A percentile compares a stretch with the other conserved stretches of the same genome.
Conservation (phyloP, 2,888 invertebrate genomes). For the Pollenia labialis region DNA sequence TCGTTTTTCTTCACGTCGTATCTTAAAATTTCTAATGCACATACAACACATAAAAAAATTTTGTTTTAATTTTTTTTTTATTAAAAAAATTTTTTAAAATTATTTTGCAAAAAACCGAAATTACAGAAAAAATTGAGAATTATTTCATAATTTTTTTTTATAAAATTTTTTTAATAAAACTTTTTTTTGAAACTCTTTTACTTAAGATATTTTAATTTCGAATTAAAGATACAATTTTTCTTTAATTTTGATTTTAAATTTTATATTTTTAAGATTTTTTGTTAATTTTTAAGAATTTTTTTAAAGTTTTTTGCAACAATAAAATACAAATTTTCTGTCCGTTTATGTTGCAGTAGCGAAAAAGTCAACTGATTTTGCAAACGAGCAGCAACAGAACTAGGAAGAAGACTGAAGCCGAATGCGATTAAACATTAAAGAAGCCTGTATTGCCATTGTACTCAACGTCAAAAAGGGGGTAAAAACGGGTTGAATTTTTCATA, state of each 20-base stretch:
- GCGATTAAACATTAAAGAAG: conserved; percentile 74
- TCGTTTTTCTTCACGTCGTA: conserved; percentile 81
- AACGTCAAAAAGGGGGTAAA: conserved; percentile 16
- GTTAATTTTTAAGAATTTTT: conserved; percentile 78
- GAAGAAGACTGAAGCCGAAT: conserved; percentile 80
- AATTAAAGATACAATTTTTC: conserved; percentile 77
- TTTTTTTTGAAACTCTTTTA: conserved; percentile 72
- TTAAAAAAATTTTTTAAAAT: conserved; percentile 77
- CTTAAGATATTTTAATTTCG: conserved; percentile 76
- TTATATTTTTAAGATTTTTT: conserved; percentile 80
- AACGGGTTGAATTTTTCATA: background rate
- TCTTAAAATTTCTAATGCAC: conserved; percentile 82
- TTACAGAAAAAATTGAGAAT: conserved; percentile 76
- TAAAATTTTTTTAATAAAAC: conserved; percentile 63
- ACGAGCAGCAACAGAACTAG: conserved; percentile 82
- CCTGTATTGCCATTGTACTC: conserved; percentile 61
- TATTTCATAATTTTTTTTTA: conserved; percentile 77
- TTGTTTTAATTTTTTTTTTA: conserved; percentile 77
- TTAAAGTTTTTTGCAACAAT: conserved; percentile 81
- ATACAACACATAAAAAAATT: conserved; percentile 75
- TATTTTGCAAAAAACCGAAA: conserved; percentile 78
- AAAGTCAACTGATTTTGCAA: conserved; percentile 82
- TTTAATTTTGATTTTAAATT: conserved; percentile 79
- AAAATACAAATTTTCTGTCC: conserved; percentile 81
- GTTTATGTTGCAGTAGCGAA: conserved; percentile 81